Evolutionary conservation across 53 echinoderm and acorn worm genomes (phyloP).

Genomic region (Pentamera pediparva): DNA sequence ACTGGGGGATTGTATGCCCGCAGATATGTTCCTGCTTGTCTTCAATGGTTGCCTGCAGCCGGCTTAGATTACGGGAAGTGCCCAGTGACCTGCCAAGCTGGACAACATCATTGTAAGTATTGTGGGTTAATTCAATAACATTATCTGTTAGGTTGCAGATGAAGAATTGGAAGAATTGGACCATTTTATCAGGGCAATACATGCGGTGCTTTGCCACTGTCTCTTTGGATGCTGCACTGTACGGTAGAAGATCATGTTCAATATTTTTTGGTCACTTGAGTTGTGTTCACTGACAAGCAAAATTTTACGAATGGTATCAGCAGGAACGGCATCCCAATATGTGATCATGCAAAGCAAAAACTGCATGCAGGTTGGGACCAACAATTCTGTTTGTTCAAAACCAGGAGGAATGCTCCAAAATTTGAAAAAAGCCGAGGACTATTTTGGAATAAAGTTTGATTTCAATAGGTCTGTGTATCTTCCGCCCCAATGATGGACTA

Average conservation of each 20-base stretch:
- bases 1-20: conserved; percentile 22
- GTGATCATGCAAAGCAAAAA: too few relatives aligned
- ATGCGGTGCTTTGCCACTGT: neutral
- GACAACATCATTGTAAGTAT: conserved; percentile 18
- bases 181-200: neutral
- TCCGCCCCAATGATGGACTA: too few relatives aligned
- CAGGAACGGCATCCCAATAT: too few relatives aligned
- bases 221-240: neutral
- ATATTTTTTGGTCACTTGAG: too few relatives aligned
- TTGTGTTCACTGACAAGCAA: too few relatives aligned
- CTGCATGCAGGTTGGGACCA: too few relatives aligned
- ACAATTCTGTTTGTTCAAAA: too few relatives aligned
- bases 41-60: conserved; percentile 19
- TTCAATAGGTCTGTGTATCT: too few relatives aligned
- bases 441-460: too few relatives aligned
- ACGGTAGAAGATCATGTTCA: neutral
- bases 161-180: neutral
- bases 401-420: too few relatives aligned
- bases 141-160: neutral
- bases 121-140: neutral
- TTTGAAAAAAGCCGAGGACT: too few relatives aligned
- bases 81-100: conserved; percentile 22
- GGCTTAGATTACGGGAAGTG: neutral
- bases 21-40: conserved; percentile 16
- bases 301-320: too few relatives aligned